Evolutionary conservation across 2,888 invertebrate species (phyloP).

Genomic region (Hylaea fasciaria): DNA sequence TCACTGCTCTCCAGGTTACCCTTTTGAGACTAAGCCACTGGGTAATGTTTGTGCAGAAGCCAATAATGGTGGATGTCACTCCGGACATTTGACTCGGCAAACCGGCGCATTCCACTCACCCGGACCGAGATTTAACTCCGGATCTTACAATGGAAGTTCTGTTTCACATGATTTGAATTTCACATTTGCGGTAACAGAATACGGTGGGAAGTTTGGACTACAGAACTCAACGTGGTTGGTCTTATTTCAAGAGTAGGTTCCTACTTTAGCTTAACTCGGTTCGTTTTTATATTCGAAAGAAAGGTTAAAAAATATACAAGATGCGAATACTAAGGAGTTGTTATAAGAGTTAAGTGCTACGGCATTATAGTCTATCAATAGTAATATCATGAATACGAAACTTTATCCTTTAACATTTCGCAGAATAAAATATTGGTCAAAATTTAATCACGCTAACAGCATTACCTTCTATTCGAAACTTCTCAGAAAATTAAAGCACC

Average conservation of each 20-base stretch:
- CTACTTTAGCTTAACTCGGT: too few species aligned
- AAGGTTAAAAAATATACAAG: too few species aligned
- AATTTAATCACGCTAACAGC: too few species aligned
- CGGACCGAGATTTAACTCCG: constrained; percentile 48
- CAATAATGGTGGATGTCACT: constrained; percentile 78
- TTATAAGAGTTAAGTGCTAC: too few species aligned
- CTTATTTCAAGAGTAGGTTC: neutral
- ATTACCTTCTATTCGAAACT: too few species aligned
- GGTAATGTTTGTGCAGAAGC: constrained; percentile 76
- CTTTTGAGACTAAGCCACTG: constrained; percentile 60
- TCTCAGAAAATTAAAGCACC: too few species aligned
- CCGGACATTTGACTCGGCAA: constrained; percentile 77
- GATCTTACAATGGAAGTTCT: constrained; percentile 33
- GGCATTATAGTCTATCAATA: too few species aligned
- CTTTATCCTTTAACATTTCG: too few species aligned
- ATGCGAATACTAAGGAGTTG: too few species aligned
- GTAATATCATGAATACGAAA: too few species aligned
- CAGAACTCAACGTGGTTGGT: neutral
- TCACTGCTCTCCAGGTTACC: constrained; percentile 6
- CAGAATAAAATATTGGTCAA: too few species aligned
- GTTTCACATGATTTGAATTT: constrained; percentile 32
- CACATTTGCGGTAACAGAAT: constrained; percentile 24
- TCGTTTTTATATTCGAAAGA: too few species aligned
- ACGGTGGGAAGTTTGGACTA: constrained; percentile 6
- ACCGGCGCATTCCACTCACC: constrained; percentile 51